These are phyloP conservation scores for Eudemis profundana DNA, from an alignment of 2,888 invertebrate genomes.

Conservation along the genomic window DNA sequence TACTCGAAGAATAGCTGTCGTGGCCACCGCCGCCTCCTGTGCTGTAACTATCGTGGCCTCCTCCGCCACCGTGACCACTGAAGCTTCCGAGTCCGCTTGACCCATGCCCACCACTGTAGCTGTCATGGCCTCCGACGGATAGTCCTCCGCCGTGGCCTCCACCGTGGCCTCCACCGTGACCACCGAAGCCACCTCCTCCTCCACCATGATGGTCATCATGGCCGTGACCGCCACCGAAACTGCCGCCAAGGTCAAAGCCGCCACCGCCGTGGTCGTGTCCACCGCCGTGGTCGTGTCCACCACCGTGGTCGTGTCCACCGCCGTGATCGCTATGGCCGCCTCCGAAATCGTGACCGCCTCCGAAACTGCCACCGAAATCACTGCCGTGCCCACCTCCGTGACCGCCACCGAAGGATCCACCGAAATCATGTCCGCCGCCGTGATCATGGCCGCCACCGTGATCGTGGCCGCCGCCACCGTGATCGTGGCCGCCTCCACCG, in stretches of 20 bases:
- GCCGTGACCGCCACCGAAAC: slow-evolving; percentile 44
- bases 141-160: slow-evolving; percentile 45
- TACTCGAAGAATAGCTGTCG: slow-evolving; percentile 43
- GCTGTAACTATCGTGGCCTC: slow-evolving; percentile 51
- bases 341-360: slow-evolving; percentile 18
- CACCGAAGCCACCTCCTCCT: slow-evolving; percentile 46
- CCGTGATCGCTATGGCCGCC: slow-evolving; percentile 51
- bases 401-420: slow-evolving; percentile 47
- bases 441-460: slow-evolving; percentile 34
- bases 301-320: slow-evolving; percentile 45
- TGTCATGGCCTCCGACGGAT: slow-evolving; percentile 51
- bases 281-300: slow-evolving; percentile 48
- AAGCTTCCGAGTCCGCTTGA: slow-evolving; percentile 44
- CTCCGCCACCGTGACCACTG: slow-evolving; percentile 50
- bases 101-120: slow-evolving; percentile 47
- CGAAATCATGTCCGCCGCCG: slow-evolving; percentile 46
- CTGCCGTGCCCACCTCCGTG: slow-evolving; percentile 34
- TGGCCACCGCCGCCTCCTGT: slow-evolving; percentile 48
- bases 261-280: slow-evolving; percentile 44
- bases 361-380: slow-evolving; percentile 18
- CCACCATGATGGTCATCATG: background rate
- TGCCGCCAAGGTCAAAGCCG: background rate
- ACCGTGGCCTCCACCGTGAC: slow-evolving; percentile 32
- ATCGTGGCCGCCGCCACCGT: slow-evolving; percentile 47
- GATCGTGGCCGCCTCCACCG: slow-evolving; percentile 46